Conservation (phyloP, 1,140 invertebrate genomes). For the Drosophila bocki region DNA sequence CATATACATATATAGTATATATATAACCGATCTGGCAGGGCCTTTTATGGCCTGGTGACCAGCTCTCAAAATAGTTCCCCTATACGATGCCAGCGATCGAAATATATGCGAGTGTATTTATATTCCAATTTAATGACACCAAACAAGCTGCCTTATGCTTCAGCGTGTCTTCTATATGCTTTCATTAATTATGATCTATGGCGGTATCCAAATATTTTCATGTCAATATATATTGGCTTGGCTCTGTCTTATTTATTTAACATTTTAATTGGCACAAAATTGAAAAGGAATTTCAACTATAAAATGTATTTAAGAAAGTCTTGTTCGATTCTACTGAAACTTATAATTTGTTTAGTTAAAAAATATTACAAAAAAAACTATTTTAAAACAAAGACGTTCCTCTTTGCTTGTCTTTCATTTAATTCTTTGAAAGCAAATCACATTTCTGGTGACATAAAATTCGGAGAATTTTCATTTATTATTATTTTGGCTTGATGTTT, state of each 20-base stretch:
- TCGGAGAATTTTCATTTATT: slow-evolving; percentile 7
- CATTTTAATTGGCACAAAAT: slow-evolving; percentile 17
- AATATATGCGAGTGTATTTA: slow-evolving; percentile 27
- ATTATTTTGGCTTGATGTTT: slow-evolving; percentile 3
- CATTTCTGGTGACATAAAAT: slow-evolving; percentile 1
- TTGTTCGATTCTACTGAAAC: neutral
- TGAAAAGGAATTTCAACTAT: neutral
- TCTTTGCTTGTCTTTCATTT: neutral
- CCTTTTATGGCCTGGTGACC: slow-evolving; percentile 43
- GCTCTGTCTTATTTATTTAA: slow-evolving; percentile 2
- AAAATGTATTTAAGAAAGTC: too few relatives aligned
- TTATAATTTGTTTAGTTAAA: neutral
- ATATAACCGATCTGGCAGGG: neutral
- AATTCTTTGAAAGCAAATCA: neutral
- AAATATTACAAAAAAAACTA: neutral
- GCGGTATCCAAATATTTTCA: slow-evolving; percentile 14
- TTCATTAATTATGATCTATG: slow-evolving; percentile 73
- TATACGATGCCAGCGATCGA: slow-evolving; percentile 22
- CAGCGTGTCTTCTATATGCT: slow-evolving; percentile 37
- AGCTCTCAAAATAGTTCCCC: slow-evolving; percentile 45
- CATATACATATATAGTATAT: neutral
- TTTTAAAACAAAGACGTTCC: neutral
- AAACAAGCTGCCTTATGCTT: slow-evolving; percentile 27
- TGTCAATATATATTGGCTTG: slow-evolving; percentile 19
- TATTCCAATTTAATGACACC: slow-evolving; percentile 68